These are phyloP conservation scores for Cryptomyrus ogoouensis DNA, from an alignment of 2,113 vertebrate species.

Conservation along the genomic window DNA sequence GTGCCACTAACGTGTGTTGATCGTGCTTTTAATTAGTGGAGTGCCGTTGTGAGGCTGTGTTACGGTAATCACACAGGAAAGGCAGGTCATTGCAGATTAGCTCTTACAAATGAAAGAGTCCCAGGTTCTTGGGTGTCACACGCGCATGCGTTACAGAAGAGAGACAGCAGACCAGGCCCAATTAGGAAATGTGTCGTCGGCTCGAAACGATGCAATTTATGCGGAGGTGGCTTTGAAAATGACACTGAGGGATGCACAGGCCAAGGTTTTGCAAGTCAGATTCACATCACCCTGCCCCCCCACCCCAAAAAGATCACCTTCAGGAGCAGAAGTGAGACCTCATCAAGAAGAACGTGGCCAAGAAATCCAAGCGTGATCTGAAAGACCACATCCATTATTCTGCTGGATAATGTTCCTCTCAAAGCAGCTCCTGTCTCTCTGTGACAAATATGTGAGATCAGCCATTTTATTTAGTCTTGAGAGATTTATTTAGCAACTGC, in stretches of 20 bases:
- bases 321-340: not conserved
- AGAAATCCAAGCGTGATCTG: not conserved
- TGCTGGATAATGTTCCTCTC: not conserved
- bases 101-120: not conserved
- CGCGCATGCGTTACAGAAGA: not conserved
- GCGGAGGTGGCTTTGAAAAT: not conserved
- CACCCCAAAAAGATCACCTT: not conserved
- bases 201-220: not conserved
- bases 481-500: not conserved
- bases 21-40: not conserved
- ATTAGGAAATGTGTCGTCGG: not conserved
- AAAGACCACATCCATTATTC: not conserved
- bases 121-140: not conserved
- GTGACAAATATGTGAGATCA: not conserved
- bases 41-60: not conserved
- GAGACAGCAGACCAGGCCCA: not conserved
- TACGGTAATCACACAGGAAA: not conserved
- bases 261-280: constrained; percentile 9
- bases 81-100: not conserved
- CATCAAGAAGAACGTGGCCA: not conserved
- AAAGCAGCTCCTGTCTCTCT: not conserved
- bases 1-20: not conserved
- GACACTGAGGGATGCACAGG: not conserved
- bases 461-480: not conserved
- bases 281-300: not conserved